Evolutionary conservation across 1,140 invertebrate species (phyloP), one percentile per base, ranked within the genome.

Genomic region (Diachasmimorpha longicaudata): DNA sequence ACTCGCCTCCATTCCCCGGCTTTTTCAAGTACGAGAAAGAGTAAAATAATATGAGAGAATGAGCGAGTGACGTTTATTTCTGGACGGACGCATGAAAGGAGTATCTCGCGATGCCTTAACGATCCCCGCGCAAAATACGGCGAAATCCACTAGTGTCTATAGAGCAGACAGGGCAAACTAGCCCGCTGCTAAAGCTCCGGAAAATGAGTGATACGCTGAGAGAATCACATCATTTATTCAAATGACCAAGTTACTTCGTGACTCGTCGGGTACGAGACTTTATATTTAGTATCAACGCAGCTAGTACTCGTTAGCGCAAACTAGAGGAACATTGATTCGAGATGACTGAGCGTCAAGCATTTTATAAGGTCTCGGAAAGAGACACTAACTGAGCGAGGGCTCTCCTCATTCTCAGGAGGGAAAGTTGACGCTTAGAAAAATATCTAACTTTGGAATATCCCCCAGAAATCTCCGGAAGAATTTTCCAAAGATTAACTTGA

Each of bases 181-280:
- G 37, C 48, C 48, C 6, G 48, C 2, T 55, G 48, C n/a, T 19
- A 8, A 55, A 80, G 72, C 75, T 31, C 79, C 72, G 46, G 73
- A 68, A 80, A 81, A 84, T 84, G 83, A 85, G 86, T 82, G 82
- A 87, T 83, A 81, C 75, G 77, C 80, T 80, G 78, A 83, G 81
- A 80, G 81, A 81, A 80, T 75, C 63, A 70, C 23, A 67, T 80
- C 74, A 79, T 83, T 81, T 82, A 82, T 81, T 82, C 74, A 79
- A 80, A 79, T 75, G 72, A 76, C 44, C 46, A 72, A 70, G 31
- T 77, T 74, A 68, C 71, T 78, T 42, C 46, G 37, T 63, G 37
- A 72, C 23, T 76, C 52, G 16, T 69, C 52, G 69, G 25, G 66
- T 14, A 37, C 39, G 14, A 37, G 16, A 8, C 36, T 68, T 36